Evolutionary conservation across 2,888 invertebrate genomes (phyloP).

Genomic region (Therioaphis trifolii): DNA sequence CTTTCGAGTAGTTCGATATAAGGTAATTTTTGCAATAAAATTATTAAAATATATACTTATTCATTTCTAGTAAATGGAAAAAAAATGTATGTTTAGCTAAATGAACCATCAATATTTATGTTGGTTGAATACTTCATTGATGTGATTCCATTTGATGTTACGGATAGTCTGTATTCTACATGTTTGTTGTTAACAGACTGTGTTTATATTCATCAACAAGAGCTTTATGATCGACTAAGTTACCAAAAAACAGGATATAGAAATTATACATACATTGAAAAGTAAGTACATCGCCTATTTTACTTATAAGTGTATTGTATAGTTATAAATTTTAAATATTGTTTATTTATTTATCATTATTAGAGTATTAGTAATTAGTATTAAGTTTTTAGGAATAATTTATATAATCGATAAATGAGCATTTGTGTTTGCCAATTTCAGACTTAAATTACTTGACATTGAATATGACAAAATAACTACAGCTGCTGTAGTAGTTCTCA

Average conservation of each 20-base stretch:
- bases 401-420: no score
- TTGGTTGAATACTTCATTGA: slow-evolving; percentile 45
- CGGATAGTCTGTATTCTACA: slow-evolving; percentile 21
- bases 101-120: slow-evolving; percentile 36
- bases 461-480: slow-evolving; percentile 48
- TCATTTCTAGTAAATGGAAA: no score
- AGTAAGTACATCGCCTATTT: slow-evolving; percentile 12
- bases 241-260: slow-evolving; percentile 1
- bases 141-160: not conserved
- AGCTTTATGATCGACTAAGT: slow-evolving; percentile 11
- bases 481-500: slow-evolving; percentile 43
- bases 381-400: no score
- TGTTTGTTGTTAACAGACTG: slow-evolving; percentile 44
- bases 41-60: no score
- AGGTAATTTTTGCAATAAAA: slow-evolving; percentile 19
- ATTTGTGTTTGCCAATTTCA: not conserved
- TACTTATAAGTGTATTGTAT: no score
- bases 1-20: slow-evolving; percentile 20
- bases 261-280: slow-evolving; percentile 29
- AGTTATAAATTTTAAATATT: no score
- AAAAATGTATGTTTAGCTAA: slow-evolving; percentile 35
- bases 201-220: slow-evolving; percentile 50
- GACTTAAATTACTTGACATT: slow-evolving; percentile 10
- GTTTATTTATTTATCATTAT: no score
- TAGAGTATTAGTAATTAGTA: no score